Evolutionary conservation across 2,113 vertebrate species (phyloP).

Genomic region (Phaethon lepturus): DNA sequence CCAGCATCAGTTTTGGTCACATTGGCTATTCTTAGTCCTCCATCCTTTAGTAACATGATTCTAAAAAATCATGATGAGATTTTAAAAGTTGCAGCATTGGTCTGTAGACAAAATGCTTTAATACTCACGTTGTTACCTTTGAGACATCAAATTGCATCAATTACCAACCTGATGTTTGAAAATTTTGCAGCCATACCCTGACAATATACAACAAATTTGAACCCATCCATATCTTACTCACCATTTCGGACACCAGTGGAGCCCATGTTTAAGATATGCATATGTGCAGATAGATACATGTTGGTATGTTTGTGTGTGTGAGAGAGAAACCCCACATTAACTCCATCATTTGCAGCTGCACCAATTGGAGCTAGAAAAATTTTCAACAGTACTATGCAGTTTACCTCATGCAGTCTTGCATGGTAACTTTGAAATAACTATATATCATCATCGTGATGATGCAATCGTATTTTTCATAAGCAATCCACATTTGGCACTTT

Average conservation of each 20-base stretch:
- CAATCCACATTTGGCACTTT: not conserved
- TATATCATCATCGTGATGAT: not conserved
- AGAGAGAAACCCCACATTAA: not conserved
- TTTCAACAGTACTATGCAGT: not conserved
- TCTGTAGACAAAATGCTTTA: not conserved
- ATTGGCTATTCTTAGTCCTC: slow-evolving; percentile 86
- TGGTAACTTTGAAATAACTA: not conserved
- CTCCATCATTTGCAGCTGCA: not conserved
- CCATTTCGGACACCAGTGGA: not conserved
- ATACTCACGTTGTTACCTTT: not conserved
- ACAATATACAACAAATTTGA: not conserved
- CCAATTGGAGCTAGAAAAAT: not conserved
- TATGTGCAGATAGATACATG: too few species aligned
- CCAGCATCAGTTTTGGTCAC: slow-evolving; percentile 87
- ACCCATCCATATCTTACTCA: accelerated
- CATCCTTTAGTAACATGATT: slow-evolving; percentile 82
- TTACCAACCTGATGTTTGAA: not conserved
- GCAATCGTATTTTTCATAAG: not conserved
- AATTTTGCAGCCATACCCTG: not conserved
- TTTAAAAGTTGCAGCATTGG: not conserved
- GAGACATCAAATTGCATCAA: not conserved
- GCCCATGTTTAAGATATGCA: accelerated
- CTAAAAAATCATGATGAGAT: slow-evolving; percentile 58
- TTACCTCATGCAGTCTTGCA: not conserved
- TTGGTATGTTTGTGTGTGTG: not conserved